phyloP scores from a whole-genome alignment of 2,888 invertebrate genomes.

The Philaethria dido region DNA sequence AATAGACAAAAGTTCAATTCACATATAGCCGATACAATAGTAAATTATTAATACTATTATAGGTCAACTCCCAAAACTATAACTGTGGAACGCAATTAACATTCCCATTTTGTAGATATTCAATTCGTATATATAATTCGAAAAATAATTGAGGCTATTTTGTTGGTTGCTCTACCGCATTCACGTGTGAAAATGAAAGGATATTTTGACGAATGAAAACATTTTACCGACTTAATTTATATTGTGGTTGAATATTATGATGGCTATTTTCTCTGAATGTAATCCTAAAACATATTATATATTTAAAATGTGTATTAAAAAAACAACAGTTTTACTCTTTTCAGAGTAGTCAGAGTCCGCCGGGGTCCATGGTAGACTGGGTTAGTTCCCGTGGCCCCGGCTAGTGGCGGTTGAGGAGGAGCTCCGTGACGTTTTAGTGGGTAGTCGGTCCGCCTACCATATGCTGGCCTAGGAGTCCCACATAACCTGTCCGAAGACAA shows the following conservation, averaged over 20 bases:
- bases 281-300: neutral
- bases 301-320: too few relatives aligned
- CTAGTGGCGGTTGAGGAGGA: too few relatives aligned
- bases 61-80: neutral
- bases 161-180: conserved; percentile 14
- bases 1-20: neutral
- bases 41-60: neutral
- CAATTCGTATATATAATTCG: conserved; percentile 8
- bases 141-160: conserved; percentile 27
- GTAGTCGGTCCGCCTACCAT: too few relatives aligned
- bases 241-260: conserved; percentile 6
- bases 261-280: conserved; percentile 1
- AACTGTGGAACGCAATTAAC: conserved; percentile 1
- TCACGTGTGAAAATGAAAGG: conserved; percentile 28
- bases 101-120: conserved; percentile 9
- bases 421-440: too few relatives aligned
- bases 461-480: too few relatives aligned
- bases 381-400: too few relatives aligned
- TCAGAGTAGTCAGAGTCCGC: too few relatives aligned
- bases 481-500: too few relatives aligned
- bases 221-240: conserved; percentile 19
- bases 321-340: too few relatives aligned
- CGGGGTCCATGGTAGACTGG: too few relatives aligned
- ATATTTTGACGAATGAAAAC: conserved; percentile 23
- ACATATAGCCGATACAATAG: neutral